Evolutionary conservation across 2,113 vertebrate genomes (phyloP).

Genomic region (Plecturocebus donacophilus): DNA sequence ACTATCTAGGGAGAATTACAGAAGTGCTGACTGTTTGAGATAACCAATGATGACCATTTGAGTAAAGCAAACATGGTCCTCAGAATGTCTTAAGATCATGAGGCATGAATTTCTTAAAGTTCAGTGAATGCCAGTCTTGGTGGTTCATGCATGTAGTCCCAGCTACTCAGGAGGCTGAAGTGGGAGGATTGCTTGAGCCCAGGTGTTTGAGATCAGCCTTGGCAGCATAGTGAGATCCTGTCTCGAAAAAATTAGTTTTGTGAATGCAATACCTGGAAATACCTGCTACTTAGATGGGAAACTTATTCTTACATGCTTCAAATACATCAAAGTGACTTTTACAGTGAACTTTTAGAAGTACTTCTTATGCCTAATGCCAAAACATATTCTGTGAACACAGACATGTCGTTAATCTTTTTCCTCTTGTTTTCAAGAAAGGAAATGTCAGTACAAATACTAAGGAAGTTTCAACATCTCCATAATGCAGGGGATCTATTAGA

Average conservation of each 20-base stretch:
- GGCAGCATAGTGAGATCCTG: neutral
- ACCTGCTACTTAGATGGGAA: neutral
- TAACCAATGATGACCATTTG: neutral
- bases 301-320: neutral
- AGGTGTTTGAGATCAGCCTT: neutral
- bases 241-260: neutral
- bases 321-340: neutral
- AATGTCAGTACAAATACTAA: neutral
- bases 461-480: neutral
- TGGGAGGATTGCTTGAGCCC: neutral
- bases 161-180: neutral
- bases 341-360: neutral
- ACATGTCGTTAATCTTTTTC: rapidly evolving
- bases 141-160: neutral
- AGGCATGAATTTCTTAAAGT: neutral
- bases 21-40: neutral
- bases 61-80: neutral
- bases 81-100: neutral
- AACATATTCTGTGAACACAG: neutral
- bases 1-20: neutral
- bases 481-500: too few relatives aligned
- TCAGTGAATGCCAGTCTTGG: neutral
- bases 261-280: neutral
- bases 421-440: neutral
- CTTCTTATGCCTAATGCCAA: neutral